A percentile compares a stretch with the other conserved stretches of the same genome.
Conservation (phyloP, 1,140 invertebrate genomes). For the Eumeta japonica region DNA sequence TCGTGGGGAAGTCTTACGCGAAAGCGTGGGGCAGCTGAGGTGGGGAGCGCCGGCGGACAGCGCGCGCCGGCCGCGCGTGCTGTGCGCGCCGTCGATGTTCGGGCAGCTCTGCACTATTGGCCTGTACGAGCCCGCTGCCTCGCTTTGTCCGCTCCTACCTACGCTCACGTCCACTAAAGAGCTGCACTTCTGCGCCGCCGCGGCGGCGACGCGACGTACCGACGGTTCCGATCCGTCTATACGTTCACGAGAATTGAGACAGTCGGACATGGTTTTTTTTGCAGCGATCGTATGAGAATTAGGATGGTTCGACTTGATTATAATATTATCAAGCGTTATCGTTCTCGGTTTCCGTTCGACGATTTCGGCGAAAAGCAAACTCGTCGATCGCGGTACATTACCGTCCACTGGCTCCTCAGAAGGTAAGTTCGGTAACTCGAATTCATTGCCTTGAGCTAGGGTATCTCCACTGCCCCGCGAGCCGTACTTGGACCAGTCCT, state of each 20-base stretch:
- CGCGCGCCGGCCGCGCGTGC: constrained; percentile 10
- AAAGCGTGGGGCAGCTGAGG: constrained; percentile 6
- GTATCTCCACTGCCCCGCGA: constrained; percentile 48
- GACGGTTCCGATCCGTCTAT: no score
- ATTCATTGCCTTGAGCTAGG: constrained; percentile 46
- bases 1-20: constrained; percentile 34
- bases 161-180: no score
- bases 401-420: constrained; percentile 37
- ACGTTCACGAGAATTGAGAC: no score
- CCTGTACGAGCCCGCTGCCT: constrained; percentile 9
- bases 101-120: constrained; percentile 32
- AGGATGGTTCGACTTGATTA: constrained; percentile 33
- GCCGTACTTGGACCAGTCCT: constrained; percentile 61
- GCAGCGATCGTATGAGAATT: constrained; percentile 17
- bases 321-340: constrained; percentile 45
- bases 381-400: constrained; percentile 13
- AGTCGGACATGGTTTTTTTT: no score
- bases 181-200: no score
- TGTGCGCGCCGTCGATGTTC: constrained; percentile 20
- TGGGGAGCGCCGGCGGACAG: constrained; percentile 62
- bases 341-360: constrained; percentile 35
- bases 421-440: constrained; percentile 40
- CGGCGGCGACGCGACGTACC: no score
- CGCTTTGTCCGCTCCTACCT: not conserved
- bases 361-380: constrained; percentile 38